Evolutionary conservation across 1,140 invertebrate genomes (phyloP).

Genomic region (Sitophilus oryzae): DNA sequence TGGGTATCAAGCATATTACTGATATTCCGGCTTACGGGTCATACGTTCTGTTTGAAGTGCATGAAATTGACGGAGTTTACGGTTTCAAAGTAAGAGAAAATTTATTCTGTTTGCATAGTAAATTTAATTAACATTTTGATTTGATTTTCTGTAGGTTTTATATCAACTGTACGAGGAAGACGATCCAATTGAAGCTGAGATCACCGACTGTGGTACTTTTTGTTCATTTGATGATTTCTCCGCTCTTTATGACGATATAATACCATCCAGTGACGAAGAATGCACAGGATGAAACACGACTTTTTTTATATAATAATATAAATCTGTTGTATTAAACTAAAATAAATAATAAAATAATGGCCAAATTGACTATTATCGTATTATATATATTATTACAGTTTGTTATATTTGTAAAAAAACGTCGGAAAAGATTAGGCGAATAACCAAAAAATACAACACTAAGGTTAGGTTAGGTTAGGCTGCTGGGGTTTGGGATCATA

Average conservation of each 20-base stretch:
- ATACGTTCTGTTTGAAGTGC: not conserved
- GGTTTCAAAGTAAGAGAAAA: not conserved
- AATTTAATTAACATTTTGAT: not conserved
- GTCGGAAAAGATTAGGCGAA: too few species aligned
- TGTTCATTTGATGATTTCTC: not conserved
- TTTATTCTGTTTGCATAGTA: not conserved
- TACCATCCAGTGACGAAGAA: not conserved
- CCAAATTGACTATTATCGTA: too few species aligned
- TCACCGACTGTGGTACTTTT: not conserved
- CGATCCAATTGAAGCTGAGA: not conserved
- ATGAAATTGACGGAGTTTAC: not conserved
- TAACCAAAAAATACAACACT: too few species aligned
- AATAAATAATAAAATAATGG: too few species aligned
- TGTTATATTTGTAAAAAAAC: too few species aligned
- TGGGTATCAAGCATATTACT: conserved; percentile 6
- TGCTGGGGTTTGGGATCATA: too few species aligned
- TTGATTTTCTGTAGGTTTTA: not conserved
- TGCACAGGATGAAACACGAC: not conserved
- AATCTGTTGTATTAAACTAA: too few species aligned
- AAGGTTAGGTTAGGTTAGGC: too few species aligned
- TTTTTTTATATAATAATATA: too few species aligned
- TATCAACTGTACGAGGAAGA: not conserved
- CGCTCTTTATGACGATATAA: not conserved
- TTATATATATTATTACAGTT: too few species aligned
- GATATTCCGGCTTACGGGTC: not conserved